Evolutionary conservation across 2,888 invertebrate genomes (phyloP).

Genomic region (Minunthozetes semirufus): DNA sequence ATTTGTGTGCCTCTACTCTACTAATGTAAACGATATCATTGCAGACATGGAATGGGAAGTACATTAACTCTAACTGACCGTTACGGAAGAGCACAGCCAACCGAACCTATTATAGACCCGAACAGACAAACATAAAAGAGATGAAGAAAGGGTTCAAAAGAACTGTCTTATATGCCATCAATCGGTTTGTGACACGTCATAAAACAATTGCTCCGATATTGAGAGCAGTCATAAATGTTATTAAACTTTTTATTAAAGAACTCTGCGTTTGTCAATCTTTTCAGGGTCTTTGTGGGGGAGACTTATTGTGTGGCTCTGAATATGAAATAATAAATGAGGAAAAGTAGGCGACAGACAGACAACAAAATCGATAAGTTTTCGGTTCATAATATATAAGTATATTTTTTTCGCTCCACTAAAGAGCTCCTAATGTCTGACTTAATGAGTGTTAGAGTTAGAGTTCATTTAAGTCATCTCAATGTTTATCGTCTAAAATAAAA

Average conservation of each 20-base stretch:
- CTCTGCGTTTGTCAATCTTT: constrained; percentile 13
- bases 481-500: neutral
- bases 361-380: constrained; percentile 13
- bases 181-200: constrained; percentile 4
- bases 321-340: constrained; percentile 6
- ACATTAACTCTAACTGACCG: constrained; percentile 18
- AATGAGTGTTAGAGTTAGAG: neutral
- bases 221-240: constrained; percentile 3
- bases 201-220: constrained; percentile 14
- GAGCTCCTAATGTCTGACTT: neutral
- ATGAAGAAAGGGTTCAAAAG: neutral
- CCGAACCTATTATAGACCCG: neutral
- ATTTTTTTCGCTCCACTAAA: neutral
- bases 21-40: constrained; percentile 19
- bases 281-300: constrained; percentile 8
- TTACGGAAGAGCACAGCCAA: neutral
- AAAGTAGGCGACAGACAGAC: neutral
- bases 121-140: neutral
- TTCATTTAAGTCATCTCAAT: constrained; percentile 14
- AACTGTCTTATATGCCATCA: neutral
- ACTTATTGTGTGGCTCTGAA: constrained; percentile 1
- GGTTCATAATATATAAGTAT: too few species aligned
- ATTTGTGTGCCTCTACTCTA: constrained; percentile 4
- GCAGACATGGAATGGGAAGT: constrained; percentile 24
- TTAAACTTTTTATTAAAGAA: constrained; percentile 18